Conservation (phyloP, 2,797 vertebrate species). For the Rhinella marina region DNA sequence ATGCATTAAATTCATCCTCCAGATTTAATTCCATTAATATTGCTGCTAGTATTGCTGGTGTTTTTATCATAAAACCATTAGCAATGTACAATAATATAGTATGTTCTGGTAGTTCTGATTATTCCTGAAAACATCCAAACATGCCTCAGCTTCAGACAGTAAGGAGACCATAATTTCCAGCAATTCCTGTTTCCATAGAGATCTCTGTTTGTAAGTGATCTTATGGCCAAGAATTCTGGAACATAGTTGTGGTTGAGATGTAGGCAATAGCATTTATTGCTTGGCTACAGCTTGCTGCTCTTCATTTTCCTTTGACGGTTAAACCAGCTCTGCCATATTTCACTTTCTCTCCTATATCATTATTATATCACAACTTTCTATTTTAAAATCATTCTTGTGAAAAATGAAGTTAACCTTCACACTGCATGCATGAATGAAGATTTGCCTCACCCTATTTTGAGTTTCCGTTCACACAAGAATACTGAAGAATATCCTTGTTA, state of each 20-base stretch:
- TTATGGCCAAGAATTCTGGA: slow-evolving; percentile 45
- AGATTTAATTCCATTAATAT: not conserved
- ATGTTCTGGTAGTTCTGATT: slow-evolving; percentile 21
- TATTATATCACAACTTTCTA: slow-evolving; percentile 34
- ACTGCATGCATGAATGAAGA: slow-evolving; percentile 24
- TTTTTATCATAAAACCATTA: slow-evolving; percentile 30
- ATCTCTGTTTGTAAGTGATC: slow-evolving; percentile 35
- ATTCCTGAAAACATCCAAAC: slow-evolving; percentile 19
- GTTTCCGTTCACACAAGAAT: slow-evolving; percentile 29
- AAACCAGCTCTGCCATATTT: slow-evolving; percentile 31
- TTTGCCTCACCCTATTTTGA: not conserved
- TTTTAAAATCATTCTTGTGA: not conserved
- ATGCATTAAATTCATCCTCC: not conserved
- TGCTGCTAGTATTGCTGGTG: not conserved
- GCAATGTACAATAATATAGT: slow-evolving; percentile 35
- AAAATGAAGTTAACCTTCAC: not conserved
- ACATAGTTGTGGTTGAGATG: slow-evolving; percentile 55
- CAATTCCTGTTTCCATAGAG: slow-evolving; percentile 34
- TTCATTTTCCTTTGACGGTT: not conserved
- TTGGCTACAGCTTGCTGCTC: slow-evolving; percentile 39
- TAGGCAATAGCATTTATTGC: slow-evolving; percentile 41
- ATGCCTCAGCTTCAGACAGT: slow-evolving; percentile 34
- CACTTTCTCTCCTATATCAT: slow-evolving; percentile 21
- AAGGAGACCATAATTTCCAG: slow-evolving; percentile 39
- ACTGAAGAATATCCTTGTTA: slow-evolving; percentile 33